These are phyloP conservation scores for Herminia tarsipennalis DNA, from an alignment of 2,888 invertebrate genomes.

Conservation along the genomic window DNA sequence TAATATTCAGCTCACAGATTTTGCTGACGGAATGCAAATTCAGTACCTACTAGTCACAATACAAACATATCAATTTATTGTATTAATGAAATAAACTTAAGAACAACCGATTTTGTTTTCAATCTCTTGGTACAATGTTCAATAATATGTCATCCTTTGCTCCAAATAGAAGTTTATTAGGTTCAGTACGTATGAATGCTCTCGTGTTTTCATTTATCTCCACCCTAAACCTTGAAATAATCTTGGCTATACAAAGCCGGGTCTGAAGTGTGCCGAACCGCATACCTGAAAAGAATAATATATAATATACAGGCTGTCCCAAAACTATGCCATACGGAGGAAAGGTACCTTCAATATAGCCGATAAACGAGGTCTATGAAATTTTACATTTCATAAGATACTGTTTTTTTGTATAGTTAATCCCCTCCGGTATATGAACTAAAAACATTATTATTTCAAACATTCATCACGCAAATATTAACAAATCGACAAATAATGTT, in stretches of 20 bases:
- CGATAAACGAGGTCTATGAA: too few relatives aligned
- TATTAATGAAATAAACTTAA: too few relatives aligned
- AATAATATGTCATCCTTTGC: slow-evolving; percentile 24
- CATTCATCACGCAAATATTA: too few relatives aligned
- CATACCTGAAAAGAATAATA: slow-evolving; percentile 45
- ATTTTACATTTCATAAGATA: neutral
- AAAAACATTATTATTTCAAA: neutral
- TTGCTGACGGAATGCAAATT: too few relatives aligned
- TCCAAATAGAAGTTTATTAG: slow-evolving; percentile 13
- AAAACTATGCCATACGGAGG: too few relatives aligned
- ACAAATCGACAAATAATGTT: too few relatives aligned
- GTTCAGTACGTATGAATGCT: slow-evolving; percentile 9
- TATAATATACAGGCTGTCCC: too few relatives aligned
- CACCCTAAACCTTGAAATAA: slow-evolving; percentile 49
- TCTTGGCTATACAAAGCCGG: slow-evolving; percentile 15
- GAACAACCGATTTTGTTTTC: neutral
- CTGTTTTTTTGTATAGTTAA: neutral
- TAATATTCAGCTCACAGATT: too few relatives aligned
- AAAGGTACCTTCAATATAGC: too few relatives aligned
- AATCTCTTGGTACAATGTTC: slow-evolving; percentile 18
- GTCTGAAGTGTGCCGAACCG: slow-evolving; percentile 54
- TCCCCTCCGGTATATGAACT: neutral
- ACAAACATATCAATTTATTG: too few relatives aligned
- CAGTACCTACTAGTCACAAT: too few relatives aligned
- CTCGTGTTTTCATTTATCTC: slow-evolving; percentile 37